Evolutionary conservation across 2,888 invertebrate species (phyloP).

Genomic region (Rhagonycha fulva): DNA sequence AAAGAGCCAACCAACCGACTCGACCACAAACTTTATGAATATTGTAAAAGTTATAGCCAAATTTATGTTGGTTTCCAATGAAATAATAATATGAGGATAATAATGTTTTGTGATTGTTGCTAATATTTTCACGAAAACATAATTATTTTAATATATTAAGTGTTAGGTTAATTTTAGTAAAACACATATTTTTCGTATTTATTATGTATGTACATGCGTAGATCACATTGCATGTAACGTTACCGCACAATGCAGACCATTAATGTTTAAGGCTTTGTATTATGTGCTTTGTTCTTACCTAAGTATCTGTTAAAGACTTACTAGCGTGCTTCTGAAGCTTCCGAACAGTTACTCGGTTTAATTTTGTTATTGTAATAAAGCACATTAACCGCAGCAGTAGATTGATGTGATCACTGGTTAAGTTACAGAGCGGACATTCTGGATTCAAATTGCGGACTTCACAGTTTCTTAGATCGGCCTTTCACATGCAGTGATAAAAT

Average conservation of each 20-base stretch:
- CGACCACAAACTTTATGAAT: background rate
- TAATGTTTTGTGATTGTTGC: background rate
- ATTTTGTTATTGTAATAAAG: background rate
- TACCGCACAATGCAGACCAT: background rate
- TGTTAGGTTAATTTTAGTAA: background rate
- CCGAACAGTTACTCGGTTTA: background rate
- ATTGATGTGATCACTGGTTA: no score
- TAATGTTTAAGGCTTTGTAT: background rate
- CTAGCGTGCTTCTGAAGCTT: background rate
- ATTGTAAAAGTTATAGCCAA: background rate
- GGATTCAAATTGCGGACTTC: no score
- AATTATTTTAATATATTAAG: background rate
- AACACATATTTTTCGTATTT: background rate
- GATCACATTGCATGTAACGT: background rate
- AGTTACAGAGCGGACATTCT: no score
- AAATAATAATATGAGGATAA: background rate
- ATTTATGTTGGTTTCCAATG: background rate
- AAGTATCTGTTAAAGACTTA: background rate
- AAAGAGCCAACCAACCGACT: background rate
- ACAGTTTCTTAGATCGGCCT: no score
- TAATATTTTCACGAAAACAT: no score
- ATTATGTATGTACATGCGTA: background rate
- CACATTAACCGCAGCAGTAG: no score
- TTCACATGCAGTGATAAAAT: no score
- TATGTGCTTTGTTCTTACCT: background rate